These are phyloP conservation scores for Strongylocentrotus purpuratus DNA, from an alignment of 35 echinoderm and acorn worm species.

Conservation along the genomic window DNA sequence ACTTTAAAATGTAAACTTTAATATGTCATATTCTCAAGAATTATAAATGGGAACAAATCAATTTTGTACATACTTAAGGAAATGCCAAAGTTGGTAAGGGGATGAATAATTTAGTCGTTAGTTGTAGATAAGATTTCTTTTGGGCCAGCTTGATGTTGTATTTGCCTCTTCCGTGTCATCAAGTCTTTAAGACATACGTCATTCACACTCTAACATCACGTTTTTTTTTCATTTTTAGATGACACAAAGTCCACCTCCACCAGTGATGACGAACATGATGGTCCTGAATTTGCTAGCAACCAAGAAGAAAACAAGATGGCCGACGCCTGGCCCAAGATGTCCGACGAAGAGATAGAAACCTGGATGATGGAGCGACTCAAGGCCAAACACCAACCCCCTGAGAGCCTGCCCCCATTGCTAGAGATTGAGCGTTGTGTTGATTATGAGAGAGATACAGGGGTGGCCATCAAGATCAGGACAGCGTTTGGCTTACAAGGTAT, in stretches of 20 bases:
- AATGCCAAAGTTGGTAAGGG: no score
- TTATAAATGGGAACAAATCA: no score
- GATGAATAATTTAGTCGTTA: no score
- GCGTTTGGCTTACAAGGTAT: conserved; percentile 61
- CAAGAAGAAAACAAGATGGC: background rate
- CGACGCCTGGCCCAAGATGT: background rate
- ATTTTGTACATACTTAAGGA: no score
- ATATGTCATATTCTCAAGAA: no score
- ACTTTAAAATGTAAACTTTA: no score
- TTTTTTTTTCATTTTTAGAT: background rate
- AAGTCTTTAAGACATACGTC: no score
- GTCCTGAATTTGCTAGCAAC: no score
- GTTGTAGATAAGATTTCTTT: no score
- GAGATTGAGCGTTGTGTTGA: conserved; percentile 54
- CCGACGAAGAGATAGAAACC: conserved; percentile 42
- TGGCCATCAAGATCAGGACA: conserved; percentile 52
- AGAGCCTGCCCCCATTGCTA: conserved; percentile 21
- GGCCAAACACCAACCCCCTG: background rate
- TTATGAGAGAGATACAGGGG: conserved; percentile 59
- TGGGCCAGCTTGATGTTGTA: no score
- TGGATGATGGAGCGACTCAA: conserved; percentile 60
- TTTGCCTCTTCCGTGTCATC: no score
- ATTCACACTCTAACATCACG: background rate
- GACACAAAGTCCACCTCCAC: background rate
- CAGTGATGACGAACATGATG: background rate